Percentiles rank a stretch among this genome's conserved stretches.
These are phyloP conservation scores for Apis florea DNA, from an alignment of 1,140 invertebrate genomes.

Conservation along the genomic window DNA sequence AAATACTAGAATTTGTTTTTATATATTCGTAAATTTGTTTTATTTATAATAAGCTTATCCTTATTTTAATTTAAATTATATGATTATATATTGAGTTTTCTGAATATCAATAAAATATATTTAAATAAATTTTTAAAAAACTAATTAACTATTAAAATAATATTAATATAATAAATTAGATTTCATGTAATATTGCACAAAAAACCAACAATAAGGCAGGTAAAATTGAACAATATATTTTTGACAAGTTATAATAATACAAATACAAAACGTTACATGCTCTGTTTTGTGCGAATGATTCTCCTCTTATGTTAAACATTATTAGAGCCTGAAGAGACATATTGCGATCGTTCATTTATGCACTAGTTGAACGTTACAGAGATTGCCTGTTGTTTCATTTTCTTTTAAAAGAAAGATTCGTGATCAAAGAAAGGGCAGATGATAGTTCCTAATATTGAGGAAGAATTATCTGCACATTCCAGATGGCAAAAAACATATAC, in stretches of 20 bases:
- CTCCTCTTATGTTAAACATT: conserved; percentile 51
- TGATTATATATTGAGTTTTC: conserved; percentile 1
- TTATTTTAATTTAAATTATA: conserved; percentile 11
- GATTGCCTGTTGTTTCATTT: conserved; percentile 33
- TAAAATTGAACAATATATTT: conserved; percentile 78
- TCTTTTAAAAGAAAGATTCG: conserved; percentile 10
- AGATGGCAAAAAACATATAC: conserved; percentile 70
- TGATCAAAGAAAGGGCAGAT: conserved; percentile 4
- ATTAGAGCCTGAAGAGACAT: conserved; percentile 1
- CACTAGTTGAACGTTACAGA: conserved; percentile 48
- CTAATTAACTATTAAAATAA: neutral
- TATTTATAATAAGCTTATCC: conserved; percentile 17
- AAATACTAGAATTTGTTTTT: neutral
- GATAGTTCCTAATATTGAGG: conserved; percentile 32
- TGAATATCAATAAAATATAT: conserved; percentile 4
- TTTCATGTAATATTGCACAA: conserved; percentile 58
- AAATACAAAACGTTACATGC: conserved; percentile 71
- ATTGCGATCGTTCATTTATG: conserved; percentile 49
- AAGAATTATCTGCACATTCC: conserved; percentile 68
- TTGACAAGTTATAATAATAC: conserved; percentile 76
- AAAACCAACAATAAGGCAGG: conserved; percentile 76
- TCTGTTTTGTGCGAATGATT: conserved; percentile 69
- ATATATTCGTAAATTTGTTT: neutral
- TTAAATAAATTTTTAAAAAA: neutral
- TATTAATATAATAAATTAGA: neutral